These are phyloP conservation scores for Helleia helle DNA, from an alignment of 2,888 invertebrate genomes.

Conservation along the genomic window DNA sequence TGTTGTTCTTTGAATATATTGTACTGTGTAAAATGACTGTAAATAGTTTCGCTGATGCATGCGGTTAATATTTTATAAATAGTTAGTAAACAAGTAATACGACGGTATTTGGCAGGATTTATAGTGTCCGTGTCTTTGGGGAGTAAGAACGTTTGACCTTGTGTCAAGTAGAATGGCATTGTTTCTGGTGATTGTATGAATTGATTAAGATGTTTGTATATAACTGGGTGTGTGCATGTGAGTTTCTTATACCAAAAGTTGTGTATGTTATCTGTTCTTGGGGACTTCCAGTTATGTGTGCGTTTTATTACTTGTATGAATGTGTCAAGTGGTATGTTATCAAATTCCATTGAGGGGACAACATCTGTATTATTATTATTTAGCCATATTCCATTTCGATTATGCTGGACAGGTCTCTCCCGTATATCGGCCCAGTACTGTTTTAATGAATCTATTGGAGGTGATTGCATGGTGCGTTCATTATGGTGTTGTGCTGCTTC, in stretches of 20 bases:
- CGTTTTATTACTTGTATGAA: constrained; percentile 12
- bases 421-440: too few species aligned
- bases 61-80: too few species aligned
- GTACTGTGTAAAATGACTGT: too few species aligned
- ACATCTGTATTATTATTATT: constrained; percentile 1
- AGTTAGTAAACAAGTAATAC: too few species aligned
- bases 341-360: constrained; percentile 13
- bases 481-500: too few species aligned
- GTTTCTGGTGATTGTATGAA: neutral
- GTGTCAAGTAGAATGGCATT: neutral
- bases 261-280: constrained; percentile 7
- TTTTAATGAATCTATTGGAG: too few species aligned
- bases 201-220: neutral
- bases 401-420: constrained; percentile 15
- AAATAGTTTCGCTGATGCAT: too few species aligned
- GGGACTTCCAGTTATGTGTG: constrained; percentile 19
- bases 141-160: neutral
- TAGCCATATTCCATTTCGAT: neutral
- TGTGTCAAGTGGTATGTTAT: constrained; percentile 13
- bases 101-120: too few species aligned
- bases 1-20: neutral
- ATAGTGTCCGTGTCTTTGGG: neutral
- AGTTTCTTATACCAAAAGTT: constrained; percentile 3
- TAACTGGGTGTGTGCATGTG: neutral
- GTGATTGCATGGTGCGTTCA: too few species aligned